Base-by-base conservation (phyloP, 2,113 vertebrate genomes). In the Lipotes vexillifer region DNA sequence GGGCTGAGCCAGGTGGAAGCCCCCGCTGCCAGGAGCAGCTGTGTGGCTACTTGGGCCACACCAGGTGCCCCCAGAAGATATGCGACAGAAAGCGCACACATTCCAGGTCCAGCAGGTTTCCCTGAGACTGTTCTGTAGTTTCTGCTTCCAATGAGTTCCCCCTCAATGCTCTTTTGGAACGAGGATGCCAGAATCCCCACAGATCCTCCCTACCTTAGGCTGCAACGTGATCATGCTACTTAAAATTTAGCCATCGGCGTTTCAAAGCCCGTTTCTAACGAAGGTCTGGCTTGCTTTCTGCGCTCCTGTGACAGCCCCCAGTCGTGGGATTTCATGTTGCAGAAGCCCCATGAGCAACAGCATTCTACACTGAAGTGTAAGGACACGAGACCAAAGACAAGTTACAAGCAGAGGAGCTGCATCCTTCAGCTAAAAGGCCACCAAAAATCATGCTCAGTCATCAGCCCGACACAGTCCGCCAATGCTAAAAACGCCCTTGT, bases 401-500 rank as follows among this genome's bases (percentile, higher is more conserved):
- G 31, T 57, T 25, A 81, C 84, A 95, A 75, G 36, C 6, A 25
- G 55, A 81, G 36, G 38, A 69, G 61, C 0, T 1, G 8, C 13
- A 23, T 59, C 20, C 49, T 57, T 38, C 17, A 61, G 83, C 38
- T 33, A 4, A 52, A 94, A 86, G 20, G 18, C 18, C 61, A 55
- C 59, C 21, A 88, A 14, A n/a, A 57, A 33, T 3, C 18, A 5
- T 1, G n/a, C 41, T n/a, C 27, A 8, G 44, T 33, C 41, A 41
- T 21, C 52, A 5, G 31, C 38, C 38, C 0, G 0, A 59, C 33
- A 57, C 8, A 23, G 8, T 5, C 18, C n/a, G n/a, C 11, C 14
- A 20, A 10, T 3, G 33, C 44, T 57, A 17, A 74, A 74, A 80
- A 59, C 1, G 8, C 44, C 52, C 36, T 85, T 23, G 1, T 20